Conservation (phyloP, 2,113 vertebrate genomes). For the Cyprinodon tularosa region DNA sequence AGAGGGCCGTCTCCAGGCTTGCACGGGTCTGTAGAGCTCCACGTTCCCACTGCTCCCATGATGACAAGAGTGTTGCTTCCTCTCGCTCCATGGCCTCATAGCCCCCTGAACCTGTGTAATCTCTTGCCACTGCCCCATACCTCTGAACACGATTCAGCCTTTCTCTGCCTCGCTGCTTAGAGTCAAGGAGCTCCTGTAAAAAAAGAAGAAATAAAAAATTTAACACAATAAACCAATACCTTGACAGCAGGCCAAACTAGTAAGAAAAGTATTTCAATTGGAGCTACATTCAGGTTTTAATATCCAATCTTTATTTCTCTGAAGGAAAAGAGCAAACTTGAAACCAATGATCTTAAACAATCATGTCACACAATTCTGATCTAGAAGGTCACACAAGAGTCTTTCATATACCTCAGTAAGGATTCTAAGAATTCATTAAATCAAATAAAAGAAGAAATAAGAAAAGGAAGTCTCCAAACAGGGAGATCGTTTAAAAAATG, state of each 20-base stretch:
- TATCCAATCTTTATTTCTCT: background rate
- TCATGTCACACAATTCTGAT: background rate
- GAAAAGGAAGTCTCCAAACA: background rate
- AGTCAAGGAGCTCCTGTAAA: slow-evolving; percentile 92
- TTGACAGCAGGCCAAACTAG: background rate
- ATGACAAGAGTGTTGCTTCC: slow-evolving; percentile 84
- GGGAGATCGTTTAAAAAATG: background rate
- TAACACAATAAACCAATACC: background rate
- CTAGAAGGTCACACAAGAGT: no score
- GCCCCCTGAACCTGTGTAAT: slow-evolving; percentile 85
- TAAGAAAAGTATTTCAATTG: background rate
- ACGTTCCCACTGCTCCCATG: slow-evolving; percentile 94
- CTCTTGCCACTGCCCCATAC: slow-evolving; percentile 81
- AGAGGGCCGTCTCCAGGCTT: slow-evolving; percentile 82
- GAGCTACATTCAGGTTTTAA: background rate
- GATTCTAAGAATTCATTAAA: no score
- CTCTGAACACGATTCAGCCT: slow-evolving; percentile 86
- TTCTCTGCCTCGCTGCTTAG: slow-evolving; percentile 85
- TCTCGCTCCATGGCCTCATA: slow-evolving; percentile 87
- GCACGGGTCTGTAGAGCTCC: slow-evolving; percentile 78
- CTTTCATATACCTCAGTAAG: no score
- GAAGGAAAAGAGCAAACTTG: background rate
- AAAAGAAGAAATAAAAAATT: slow-evolving; percentile 18
- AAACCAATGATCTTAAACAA: background rate
- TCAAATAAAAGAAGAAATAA: background rate